These are phyloP conservation scores for Amphiduros pacificus DNA, from an alignment of 2,888 invertebrate genomes.

Conservation along the genomic window DNA sequence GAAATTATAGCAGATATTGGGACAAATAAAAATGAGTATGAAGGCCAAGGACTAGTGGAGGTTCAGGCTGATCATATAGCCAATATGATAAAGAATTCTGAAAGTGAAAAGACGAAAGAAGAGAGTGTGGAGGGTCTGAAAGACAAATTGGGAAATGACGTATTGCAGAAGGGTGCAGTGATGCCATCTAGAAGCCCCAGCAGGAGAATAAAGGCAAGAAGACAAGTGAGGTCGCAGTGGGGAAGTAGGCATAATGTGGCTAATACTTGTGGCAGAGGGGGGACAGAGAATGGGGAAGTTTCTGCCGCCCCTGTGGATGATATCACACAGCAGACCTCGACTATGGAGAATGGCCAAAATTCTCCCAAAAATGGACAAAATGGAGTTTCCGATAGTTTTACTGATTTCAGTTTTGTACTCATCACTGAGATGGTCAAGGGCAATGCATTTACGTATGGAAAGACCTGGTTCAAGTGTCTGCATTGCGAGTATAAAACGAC, in stretches of 20 bases:
- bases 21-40: not conserved
- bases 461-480: slow-evolving; percentile 42
- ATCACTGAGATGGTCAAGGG: slow-evolving; percentile 33
- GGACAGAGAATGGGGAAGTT: too few relatives aligned
- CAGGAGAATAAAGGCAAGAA: too few relatives aligned
- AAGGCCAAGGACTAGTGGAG: not conserved
- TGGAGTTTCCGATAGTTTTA: not conserved
- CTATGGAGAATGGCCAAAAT: too few relatives aligned
- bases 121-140: too few relatives aligned
- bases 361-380: too few relatives aligned
- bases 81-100: too few relatives aligned
- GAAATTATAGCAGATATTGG: not conserved
- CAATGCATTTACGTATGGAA: slow-evolving; percentile 35
- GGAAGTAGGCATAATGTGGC: not conserved
- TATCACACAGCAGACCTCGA: too few relatives aligned
- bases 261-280: not conserved
- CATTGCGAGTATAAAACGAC: slow-evolving; percentile 40
- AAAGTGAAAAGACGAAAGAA: not conserved
- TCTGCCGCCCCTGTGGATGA: not conserved
- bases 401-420: slow-evolving; percentile 39
- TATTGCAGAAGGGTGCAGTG: too few relatives aligned
- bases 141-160: too few relatives aligned
- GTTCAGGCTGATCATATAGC: not conserved
- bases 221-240: too few relatives aligned
- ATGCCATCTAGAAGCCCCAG: too few relatives aligned